phyloP scores from a whole-genome alignment of 2,797 vertebrate genomes.

The Macropus fuliginosus region DNA sequence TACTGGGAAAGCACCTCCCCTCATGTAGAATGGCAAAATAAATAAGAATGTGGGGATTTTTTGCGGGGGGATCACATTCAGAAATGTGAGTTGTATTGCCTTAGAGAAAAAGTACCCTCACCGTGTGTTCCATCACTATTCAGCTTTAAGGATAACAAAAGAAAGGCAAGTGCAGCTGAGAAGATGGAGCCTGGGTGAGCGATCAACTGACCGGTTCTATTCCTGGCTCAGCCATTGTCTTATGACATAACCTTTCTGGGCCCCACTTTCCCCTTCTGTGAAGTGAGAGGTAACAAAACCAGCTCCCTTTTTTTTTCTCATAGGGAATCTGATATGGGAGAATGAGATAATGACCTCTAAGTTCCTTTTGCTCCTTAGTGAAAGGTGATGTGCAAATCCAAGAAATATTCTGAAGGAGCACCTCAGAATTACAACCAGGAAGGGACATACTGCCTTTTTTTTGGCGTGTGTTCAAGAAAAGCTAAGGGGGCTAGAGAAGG shows the following conservation, averaged over 20 bases:
- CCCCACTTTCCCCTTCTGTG: background rate
- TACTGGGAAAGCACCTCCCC: background rate
- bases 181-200: conserved; percentile 57
- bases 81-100: background rate
- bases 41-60: background rate
- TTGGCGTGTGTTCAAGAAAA: conserved; percentile 62
- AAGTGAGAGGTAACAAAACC: background rate
- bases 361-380: conserved; percentile 49
- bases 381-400: conserved; percentile 64
- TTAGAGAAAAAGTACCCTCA: conserved; percentile 33
- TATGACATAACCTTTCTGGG: conserved; percentile 35
- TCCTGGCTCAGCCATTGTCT: conserved; percentile 12
- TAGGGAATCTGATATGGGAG: conserved; percentile 33
- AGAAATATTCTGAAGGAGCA: conserved; percentile 52
- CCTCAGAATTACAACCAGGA: conserved; percentile 62
- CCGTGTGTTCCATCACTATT: conserved; percentile 42
- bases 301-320: background rate
- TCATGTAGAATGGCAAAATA: background rate
- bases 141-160: conserved; percentile 62
- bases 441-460: conserved; percentile 48
- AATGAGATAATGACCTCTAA: conserved; percentile 63
- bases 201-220: conserved; percentile 34
- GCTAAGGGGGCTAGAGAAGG: background rate
- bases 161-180: conserved; percentile 47
- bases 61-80: background rate